Conservation (phyloP, 2,113 vertebrate species). For the Gymnorhina tibicen region DNA sequence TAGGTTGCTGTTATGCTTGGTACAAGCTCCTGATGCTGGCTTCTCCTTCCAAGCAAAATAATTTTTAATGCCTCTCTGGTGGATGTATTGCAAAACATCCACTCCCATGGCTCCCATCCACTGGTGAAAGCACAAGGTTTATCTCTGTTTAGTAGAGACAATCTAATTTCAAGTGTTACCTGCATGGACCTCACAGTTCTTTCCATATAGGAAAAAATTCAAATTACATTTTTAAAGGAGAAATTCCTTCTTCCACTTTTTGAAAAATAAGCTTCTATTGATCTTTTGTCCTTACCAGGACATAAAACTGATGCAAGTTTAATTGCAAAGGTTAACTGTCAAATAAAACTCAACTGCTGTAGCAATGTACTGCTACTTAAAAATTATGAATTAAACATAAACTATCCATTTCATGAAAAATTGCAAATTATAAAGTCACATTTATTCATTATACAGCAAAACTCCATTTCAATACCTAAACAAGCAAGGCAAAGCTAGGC, state of each 20-base stretch:
- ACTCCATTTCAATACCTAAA: background rate
- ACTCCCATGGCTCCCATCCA: background rate
- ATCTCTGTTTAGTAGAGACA: background rate
- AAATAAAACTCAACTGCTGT: background rate
- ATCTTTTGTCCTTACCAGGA: background rate
- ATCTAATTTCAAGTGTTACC: background rate
- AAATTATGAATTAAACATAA: background rate
- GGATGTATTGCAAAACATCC: background rate
- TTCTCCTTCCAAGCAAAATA: background rate
- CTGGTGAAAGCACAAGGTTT: background rate
- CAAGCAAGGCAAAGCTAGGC: background rate
- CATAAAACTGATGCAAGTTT: background rate
- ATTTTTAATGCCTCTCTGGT: background rate
- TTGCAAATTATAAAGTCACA: background rate
- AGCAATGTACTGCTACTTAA: background rate
- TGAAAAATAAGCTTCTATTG: background rate
- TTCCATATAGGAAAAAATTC: background rate
- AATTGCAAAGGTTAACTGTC: background rate
- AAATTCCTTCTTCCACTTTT: background rate
- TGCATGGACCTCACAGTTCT: background rate
- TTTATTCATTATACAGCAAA: background rate
- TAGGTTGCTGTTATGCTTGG: background rate
- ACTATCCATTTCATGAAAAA: background rate
- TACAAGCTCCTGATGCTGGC: background rate
- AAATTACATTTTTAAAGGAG: background rate